These are phyloP conservation scores for Plutomurus gul DNA, from an alignment of 1,140 invertebrate species.

Conservation along the genomic window DNA sequence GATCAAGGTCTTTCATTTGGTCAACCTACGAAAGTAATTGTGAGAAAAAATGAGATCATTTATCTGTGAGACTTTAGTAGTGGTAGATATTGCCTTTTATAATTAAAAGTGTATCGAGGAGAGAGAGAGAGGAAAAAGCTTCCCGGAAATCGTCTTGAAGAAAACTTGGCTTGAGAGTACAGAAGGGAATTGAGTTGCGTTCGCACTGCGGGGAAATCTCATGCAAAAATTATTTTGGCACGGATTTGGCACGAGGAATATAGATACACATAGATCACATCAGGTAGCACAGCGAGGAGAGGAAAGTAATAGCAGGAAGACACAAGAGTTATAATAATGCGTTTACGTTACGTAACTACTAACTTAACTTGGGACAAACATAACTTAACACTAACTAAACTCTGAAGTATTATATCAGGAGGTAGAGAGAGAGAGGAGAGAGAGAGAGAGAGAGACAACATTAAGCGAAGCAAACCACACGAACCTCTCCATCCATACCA, in stretches of 20 bases:
- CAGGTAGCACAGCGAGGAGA: neutral
- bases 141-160: neutral
- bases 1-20: slow-evolving; percentile 54
- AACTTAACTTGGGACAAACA: no score
- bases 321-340: no score
- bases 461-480: neutral
- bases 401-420: no score
- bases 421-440: no score
- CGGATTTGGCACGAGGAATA: neutral
- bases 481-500: neutral
- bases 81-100: neutral
- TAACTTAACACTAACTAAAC: no score
- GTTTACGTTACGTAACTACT: no score
- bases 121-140: neutral
- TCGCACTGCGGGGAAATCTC: neutral
- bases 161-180: neutral
- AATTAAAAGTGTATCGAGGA: neutral
- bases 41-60: no score
- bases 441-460: no score
- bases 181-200: neutral
- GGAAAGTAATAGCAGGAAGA: neutral
- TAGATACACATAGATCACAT: neutral
- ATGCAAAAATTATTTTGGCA: slow-evolving; percentile 27
- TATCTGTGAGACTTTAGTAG: no score
- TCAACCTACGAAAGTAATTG: no score